Conservation (phyloP, 1,140 invertebrate species). For the Coelopa frigida region DNA sequence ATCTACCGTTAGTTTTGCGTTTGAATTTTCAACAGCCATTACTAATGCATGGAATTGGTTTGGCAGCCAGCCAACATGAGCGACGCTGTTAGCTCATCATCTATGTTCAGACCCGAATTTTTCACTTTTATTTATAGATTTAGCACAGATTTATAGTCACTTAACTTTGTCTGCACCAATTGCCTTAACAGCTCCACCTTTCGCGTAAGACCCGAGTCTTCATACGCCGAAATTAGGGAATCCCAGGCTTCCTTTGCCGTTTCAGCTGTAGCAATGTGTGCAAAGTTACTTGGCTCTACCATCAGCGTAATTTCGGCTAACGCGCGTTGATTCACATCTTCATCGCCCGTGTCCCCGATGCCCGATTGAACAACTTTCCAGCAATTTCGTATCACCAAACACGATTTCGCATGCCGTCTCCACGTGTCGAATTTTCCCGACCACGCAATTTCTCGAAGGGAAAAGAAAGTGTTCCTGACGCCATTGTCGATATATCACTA, state of each 20-base stretch:
- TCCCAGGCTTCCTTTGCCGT: constrained; percentile 9
- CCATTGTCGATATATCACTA: too few species aligned
- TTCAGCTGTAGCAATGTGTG: constrained; percentile 1
- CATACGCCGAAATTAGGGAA: not conserved
- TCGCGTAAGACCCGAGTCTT: constrained; percentile 2
- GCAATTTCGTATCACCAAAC: constrained; percentile 6
- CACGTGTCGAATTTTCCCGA: constrained; percentile 8
- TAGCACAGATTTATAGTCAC: constrained; percentile 2
- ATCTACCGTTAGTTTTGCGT: constrained; percentile 23
- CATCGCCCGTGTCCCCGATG: not conserved
- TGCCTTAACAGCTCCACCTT: constrained; percentile 7
- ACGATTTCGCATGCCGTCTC: constrained; percentile 8
- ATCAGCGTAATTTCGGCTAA: constrained; percentile 12
- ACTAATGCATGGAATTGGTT: constrained; percentile 3
- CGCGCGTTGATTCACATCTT: constrained; percentile 3
- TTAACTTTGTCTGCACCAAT: constrained; percentile 5
- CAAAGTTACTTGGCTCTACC: constrained; percentile 7
- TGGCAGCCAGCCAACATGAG: not conserved
- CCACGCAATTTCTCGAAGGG: not conserved
- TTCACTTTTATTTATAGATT: not conserved
- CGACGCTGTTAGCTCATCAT: not conserved
- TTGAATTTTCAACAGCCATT: constrained; percentile 15
- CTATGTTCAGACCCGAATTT: too few species aligned
- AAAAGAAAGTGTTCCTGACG: too few species aligned
- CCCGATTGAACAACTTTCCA: constrained; percentile 4